These are phyloP conservation scores for Onthophagus taurus DNA, from an alignment of 1,140 invertebrate species.

Conservation along the genomic window DNA sequence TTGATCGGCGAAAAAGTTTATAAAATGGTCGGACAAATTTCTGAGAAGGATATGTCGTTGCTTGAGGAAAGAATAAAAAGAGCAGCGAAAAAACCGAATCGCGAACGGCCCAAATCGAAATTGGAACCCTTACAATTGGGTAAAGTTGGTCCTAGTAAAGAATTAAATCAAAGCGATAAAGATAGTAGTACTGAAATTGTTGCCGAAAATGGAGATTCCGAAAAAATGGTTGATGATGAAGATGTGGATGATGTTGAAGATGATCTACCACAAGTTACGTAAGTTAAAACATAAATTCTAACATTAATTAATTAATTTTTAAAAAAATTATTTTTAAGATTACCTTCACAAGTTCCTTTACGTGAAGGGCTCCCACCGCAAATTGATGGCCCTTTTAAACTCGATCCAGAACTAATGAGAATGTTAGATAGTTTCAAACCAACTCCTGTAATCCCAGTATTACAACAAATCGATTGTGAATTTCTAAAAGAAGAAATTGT, in stretches of 20 bases:
- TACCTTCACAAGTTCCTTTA: slow-evolving; percentile 28
- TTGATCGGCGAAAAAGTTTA: slow-evolving; percentile 84
- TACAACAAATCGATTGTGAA: slow-evolving; percentile 27
- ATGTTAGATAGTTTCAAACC: slow-evolving; percentile 42
- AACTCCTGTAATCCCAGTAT: slow-evolving; percentile 14
- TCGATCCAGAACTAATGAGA: slow-evolving; percentile 58
- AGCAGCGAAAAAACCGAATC: slow-evolving; percentile 55
- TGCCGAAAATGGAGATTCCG: no score
- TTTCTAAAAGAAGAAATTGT: slow-evolving; percentile 30
- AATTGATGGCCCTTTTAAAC: slow-evolving; percentile 55
- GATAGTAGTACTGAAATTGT: no score
- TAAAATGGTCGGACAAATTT: slow-evolving; percentile 86
- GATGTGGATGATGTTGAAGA: slow-evolving; percentile 24
- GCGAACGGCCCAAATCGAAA: no score
- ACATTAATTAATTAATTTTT: not conserved
- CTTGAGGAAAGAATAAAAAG: slow-evolving; percentile 93
- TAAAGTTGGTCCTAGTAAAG: no score
- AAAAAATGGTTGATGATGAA: no score
- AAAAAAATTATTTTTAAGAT: slow-evolving; percentile 20
- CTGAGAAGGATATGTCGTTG: slow-evolving; percentile 88
- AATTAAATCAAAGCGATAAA: no score
- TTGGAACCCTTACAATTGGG: no score
- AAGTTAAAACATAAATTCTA: slow-evolving; percentile 6
- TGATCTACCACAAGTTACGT: slow-evolving; percentile 22
- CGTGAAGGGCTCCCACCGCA: slow-evolving; percentile 37